These are phyloP conservation scores for Oenanthe melanoleuca DNA, from an alignment of 2,113 vertebrate genomes.

Conservation along the genomic window DNA sequence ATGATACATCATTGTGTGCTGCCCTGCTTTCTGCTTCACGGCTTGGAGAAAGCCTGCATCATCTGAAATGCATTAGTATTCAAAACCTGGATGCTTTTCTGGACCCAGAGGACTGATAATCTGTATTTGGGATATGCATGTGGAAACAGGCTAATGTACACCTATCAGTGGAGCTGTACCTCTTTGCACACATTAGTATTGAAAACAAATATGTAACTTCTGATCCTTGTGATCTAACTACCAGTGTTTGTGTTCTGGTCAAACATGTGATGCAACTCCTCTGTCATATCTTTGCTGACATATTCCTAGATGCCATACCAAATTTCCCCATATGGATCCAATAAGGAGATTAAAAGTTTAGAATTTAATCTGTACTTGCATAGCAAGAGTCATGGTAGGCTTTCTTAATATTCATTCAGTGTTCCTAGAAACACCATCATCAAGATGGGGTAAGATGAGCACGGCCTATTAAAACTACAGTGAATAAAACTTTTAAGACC, in stretches of 20 bases:
- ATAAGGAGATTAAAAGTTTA: neutral
- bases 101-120: neutral
- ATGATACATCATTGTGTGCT: neutral
- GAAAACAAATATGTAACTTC: neutral
- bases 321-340: neutral
- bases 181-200: neutral
- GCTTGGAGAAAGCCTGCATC: neutral
- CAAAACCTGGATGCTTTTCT: neutral
- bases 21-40: neutral
- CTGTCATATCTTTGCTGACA: neutral
- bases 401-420: conserved; percentile 8
- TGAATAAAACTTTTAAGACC: conserved; percentile 50
- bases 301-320: neutral
- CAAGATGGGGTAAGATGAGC: neutral
- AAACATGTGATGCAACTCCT: rapidly evolving
- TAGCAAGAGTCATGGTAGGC: neutral
- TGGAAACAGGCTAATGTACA: neutral
- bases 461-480: conserved; percentile 15
- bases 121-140: neutral
- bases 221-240: neutral
- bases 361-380: neutral
- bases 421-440: neutral
- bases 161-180: neutral
- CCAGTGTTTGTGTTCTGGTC: neutral
- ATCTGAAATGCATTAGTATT: neutral